phyloP scores from a whole-genome alignment of 2,113 vertebrate genomes.

The Saguinus imperator region DNA sequence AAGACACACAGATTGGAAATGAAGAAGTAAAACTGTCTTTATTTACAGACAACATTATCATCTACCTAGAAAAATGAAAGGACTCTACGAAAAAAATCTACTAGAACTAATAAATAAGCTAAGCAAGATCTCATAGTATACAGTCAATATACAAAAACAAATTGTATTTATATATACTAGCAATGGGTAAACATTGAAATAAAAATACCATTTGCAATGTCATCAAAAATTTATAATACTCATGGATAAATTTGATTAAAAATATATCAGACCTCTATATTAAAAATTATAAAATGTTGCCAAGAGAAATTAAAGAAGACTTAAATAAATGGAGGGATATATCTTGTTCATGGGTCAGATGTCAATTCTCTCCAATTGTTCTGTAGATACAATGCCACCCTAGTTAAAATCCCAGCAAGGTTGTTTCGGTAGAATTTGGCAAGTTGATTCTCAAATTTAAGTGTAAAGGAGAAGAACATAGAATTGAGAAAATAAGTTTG shows the following conservation, averaged over 20 bases:
- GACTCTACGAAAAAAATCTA: neutral
- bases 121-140: neutral
- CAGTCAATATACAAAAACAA: neutral
- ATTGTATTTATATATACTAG: neutral
- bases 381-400: neutral
- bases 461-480: constrained; percentile 15
- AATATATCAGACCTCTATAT: neutral
- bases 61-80: neutral
- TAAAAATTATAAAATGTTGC: constrained; percentile 23
- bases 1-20: constrained; percentile 23
- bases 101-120: constrained; percentile 4
- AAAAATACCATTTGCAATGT: neutral
- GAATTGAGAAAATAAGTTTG: neutral
- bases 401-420: neutral
- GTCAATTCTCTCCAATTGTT: neutral
- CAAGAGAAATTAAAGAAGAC: constrained; percentile 22
- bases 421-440: neutral
- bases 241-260: neutral
- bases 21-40: neutral
- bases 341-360: neutral
- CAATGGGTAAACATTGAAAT: constrained; percentile 1
- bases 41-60: neutral
- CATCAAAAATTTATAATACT: constrained; percentile 15
- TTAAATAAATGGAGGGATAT: neutral
- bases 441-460: constrained; percentile 1